Evolutionary conservation across 2,888 invertebrate species (phyloP), one percentile per base, ranked within the genome.

Genomic region (Adelphocoris suturalis): DNA sequence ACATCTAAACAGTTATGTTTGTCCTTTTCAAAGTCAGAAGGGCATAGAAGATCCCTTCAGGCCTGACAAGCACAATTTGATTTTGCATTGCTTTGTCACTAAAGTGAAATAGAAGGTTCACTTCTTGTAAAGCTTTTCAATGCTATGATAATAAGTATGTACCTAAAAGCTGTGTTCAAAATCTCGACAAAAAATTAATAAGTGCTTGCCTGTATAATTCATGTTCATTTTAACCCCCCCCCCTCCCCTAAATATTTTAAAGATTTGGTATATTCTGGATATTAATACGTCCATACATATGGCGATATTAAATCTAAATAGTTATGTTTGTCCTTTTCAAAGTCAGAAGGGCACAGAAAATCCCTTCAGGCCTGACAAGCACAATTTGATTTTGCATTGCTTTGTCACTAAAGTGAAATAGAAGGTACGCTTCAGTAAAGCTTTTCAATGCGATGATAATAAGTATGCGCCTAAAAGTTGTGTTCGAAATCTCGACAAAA

Each of bases 61-160:
- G 82, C 82, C 82, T 82, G 82, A 82, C 82, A 82, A 82, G 82
- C 27, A 82, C 82, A 82, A 4, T 82, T 81, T 19, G 52, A 19
- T 82, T 0, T 52, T 16, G 82, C 82, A 82, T 82, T 52, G 82
- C 48, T 47, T 52, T 52, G 82, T 82, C 82, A 0, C 82, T 48
- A 19, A 78, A 19, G 82, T 80, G 47, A n/a, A 16, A 52, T 48
- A 19, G 11, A 27, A 19, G 5, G n/a, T 7, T 52, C 82, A 27
- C 19, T 5, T 23, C n/a, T 23, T 19, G 82, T 5, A 82, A 82
- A 82, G 82, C 82, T 82, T 82, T 19, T 37, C 82, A 82, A 82
- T 82, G 52, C 82, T 46, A 16, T 0, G 46, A 14, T 11, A 23
- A 57, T 57, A 16, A n/a, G 5, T 0, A 16, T 5, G 16, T n/a